Conservation (phyloP, 2,113 vertebrate genomes). For the Onychostruthus taczanowskii region DNA sequence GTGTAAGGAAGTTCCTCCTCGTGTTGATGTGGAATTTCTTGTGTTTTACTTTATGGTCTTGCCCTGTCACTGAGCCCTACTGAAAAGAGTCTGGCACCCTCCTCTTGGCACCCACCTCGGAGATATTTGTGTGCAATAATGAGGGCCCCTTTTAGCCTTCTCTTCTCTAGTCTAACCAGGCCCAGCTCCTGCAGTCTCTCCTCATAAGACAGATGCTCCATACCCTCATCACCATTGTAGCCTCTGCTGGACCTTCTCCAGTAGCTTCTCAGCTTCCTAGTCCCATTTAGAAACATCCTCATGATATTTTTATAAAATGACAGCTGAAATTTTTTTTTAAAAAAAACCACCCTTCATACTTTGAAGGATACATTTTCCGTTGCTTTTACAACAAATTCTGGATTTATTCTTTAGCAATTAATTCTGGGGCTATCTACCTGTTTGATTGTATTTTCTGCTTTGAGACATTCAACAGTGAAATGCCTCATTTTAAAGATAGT, state of each 20-base stretch:
- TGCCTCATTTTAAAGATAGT: neutral
- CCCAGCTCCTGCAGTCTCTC: neutral
- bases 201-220: neutral
- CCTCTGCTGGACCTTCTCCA: neutral
- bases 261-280: neutral
- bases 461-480: neutral
- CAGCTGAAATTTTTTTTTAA: neutral
- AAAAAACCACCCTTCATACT: neutral
- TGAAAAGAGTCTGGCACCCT: neutral
- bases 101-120: too few species aligned
- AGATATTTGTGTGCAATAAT: neutral
- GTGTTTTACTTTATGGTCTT: neutral
- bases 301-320: neutral
- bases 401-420: neutral
- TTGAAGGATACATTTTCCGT: neutral
- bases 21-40: neutral
- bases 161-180: neutral
- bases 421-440: neutral
- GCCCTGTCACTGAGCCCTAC: accelerated
- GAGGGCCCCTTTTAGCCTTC: neutral
- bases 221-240: neutral
- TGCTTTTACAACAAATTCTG: neutral
- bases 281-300: neutral
- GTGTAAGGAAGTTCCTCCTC: neutral
- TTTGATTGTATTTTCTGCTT: neutral